These are phyloP conservation scores for Brachirus orientalis DNA, from an alignment of 2,113 vertebrate species.

Conservation along the genomic window DNA sequence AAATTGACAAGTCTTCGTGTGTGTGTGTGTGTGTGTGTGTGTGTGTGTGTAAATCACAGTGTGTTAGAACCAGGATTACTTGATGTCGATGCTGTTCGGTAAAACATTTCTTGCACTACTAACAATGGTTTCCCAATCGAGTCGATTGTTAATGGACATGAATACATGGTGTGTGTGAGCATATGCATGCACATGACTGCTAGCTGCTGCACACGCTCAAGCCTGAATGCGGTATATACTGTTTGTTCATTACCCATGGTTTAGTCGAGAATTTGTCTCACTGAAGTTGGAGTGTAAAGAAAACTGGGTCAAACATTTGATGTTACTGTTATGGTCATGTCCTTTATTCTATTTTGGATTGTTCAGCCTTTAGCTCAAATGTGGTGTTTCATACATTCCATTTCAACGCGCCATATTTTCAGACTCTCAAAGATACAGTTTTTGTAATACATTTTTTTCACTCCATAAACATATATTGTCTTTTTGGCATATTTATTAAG, in stretches of 20 bases:
- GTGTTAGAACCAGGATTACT: conserved; percentile 61
- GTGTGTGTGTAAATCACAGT: conserved; percentile 20
- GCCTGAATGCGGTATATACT: conserved; percentile 53
- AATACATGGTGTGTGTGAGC: conserved; percentile 26
- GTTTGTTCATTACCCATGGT: conserved; percentile 35
- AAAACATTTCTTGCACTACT: conserved; percentile 60
- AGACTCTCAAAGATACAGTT: conserved; percentile 49
- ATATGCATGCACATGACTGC: conserved; percentile 17
- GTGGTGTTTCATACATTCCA: conserved; percentile 80
- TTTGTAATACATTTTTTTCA: conserved; percentile 23
- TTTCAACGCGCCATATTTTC: conserved; percentile 59
- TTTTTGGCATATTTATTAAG: conserved; percentile 78
- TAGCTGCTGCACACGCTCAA: conserved; percentile 56
- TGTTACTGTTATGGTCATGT: conserved; percentile 49
- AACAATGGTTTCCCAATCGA: conserved; percentile 33
- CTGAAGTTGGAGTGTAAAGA: conserved; percentile 25
- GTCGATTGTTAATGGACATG: conserved; percentile 27
- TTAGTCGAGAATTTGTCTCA: conserved; percentile 32
- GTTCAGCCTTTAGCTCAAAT: conserved; percentile 34
- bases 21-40: conserved; percentile 4
- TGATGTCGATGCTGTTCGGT: conserved; percentile 43
- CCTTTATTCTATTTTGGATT: conserved; percentile 10
- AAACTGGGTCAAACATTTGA: conserved; percentile 27
- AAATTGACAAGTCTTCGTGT: conserved; percentile 12
- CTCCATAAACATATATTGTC: conserved; percentile 49